Base-by-base conservation (phyloP, 2,888 invertebrate genomes). In the Thalpophila matura region DNA sequence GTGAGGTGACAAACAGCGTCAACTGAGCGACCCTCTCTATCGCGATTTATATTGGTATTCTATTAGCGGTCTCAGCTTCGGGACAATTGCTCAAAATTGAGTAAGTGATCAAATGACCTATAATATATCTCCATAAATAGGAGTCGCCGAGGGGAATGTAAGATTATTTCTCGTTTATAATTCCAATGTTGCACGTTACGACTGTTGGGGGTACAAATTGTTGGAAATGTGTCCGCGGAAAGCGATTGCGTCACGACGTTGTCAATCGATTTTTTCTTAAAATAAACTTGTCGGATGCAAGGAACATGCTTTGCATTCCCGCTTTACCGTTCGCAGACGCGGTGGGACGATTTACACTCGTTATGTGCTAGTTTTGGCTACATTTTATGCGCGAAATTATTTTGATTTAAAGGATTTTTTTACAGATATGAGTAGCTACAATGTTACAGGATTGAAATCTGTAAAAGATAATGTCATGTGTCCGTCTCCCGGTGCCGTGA, bases 211-310 rank as follows among this genome's bases (percentile, higher is more conserved):
- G 24, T 75, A 64, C 59, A 51, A 60, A 73, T 73, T 22, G 57
- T 54, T 57, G 47, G 31, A 46, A 64, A 75, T 64, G 40, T 61
- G 16, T 55, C 63, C 37, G 22, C 27, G 47, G 71, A 70, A 64
- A 64, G 37, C 27, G 51, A 47, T 73, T 55, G 47, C 76, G 64
- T 70, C 71, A 73, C 56, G 56, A 33, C 7, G n/a, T 37, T 64
- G 57, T 51, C 55, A 42, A 56, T 53, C 22, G 49, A 22, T 59
- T 49, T 74, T 59, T 60, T 70, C 51, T 51, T 57, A 55, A 60
- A 60, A 69, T 64, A 75, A 56, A 60, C 57, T 59, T 64, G 64
- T 75, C 50, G 60, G 60, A 55, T 51, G 65, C 51, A 49, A 51
- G 33, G 54, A 40, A 45, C 69, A 55, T 63, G 75, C 37, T 58